A percentile compares a stretch with the other conserved stretches of the same genome.
These are phyloP conservation scores for Papilio machaon DNA, from an alignment of 1,140 invertebrate species.

Conservation along the genomic window DNA sequence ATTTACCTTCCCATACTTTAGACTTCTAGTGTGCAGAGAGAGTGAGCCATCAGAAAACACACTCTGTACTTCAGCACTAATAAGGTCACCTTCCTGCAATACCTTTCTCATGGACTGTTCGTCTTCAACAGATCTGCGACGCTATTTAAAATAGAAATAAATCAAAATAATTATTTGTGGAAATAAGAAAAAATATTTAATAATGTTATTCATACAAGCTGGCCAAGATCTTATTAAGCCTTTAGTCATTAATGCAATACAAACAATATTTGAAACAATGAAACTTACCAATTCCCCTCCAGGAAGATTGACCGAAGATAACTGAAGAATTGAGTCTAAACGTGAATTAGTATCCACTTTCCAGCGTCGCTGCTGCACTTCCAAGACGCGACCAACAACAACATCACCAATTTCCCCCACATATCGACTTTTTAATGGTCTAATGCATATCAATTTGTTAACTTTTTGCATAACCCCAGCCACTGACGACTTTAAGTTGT, in stretches of 20 bases:
- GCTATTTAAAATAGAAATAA: constrained; percentile 60
- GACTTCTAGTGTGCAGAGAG: constrained; percentile 96
- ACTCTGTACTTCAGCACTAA: constrained; percentile 98
- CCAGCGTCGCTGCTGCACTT: constrained; percentile 96
- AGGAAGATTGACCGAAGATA: constrained; percentile 98
- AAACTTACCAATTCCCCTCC: constrained; percentile 94
- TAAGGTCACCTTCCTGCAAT: constrained; percentile 97
- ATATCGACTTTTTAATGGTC: constrained; percentile 94
- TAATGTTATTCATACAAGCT: background rate
- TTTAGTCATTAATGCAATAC: background rate
- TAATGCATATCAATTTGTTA: constrained; percentile 96
- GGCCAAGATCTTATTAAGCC: background rate
- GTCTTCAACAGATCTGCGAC: constrained; percentile 96
- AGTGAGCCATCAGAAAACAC: constrained; percentile 95
- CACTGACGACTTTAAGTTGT: constrained; percentile 93
- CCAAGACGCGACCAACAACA: constrained; percentile 95
- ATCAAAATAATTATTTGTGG: constrained; percentile 14
- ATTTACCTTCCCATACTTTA: constrained; percentile 97
- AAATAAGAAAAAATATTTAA: background rate
- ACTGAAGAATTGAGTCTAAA: constrained; percentile 92
- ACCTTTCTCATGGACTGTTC: constrained; percentile 98
- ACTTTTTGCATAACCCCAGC: constrained; percentile 96
- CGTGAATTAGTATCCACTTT: constrained; percentile 97
- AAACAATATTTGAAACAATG: background rate
- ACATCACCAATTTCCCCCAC: constrained; percentile 99